These are phyloP conservation scores for Protodeltote pygarga DNA, from an alignment of 2,888 invertebrate species.

Conservation along the genomic window DNA sequence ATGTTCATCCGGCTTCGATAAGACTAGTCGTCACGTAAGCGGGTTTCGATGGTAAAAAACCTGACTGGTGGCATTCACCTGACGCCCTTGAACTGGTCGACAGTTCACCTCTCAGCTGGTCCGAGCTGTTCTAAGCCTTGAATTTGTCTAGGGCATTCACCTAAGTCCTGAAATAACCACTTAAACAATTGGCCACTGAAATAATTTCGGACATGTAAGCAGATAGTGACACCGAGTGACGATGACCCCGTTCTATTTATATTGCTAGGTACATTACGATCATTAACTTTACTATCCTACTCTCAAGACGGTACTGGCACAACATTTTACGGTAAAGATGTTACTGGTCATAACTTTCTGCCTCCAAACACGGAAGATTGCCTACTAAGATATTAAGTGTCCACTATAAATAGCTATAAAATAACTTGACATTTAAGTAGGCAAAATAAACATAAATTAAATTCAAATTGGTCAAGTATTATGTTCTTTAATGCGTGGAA, in stretches of 20 bases:
- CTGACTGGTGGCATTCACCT: slow-evolving; percentile 83
- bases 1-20: slow-evolving; percentile 76
- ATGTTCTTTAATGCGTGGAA: slow-evolving; percentile 41
- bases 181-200: slow-evolving; percentile 51
- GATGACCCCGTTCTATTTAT: slow-evolving; percentile 50
- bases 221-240: slow-evolving; percentile 44
- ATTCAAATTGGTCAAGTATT: slow-evolving; percentile 52
- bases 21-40: slow-evolving; percentile 74
- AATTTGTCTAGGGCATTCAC: slow-evolving; percentile 78
- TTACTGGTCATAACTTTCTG: slow-evolving; percentile 53
- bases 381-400: slow-evolving; percentile 23
- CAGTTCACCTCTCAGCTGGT: slow-evolving; percentile 81
- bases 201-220: slow-evolving; percentile 43
- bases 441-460: slow-evolving; percentile 45
- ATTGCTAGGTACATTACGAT: slow-evolving; percentile 33
- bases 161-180: slow-evolving; percentile 65
- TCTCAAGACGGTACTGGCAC: slow-evolving; percentile 52
- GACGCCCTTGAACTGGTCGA: slow-evolving; percentile 80
- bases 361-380: slow-evolving; percentile 43
- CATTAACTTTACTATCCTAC: slow-evolving; percentile 62
- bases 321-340: slow-evolving; percentile 52
- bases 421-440: slow-evolving; percentile 44
- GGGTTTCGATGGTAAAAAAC: slow-evolving; percentile 76
- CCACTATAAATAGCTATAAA: slow-evolving; percentile 33
- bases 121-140: slow-evolving; percentile 76